A percentile compares a stretch with the other conserved stretches of the same genome.
These are phyloP conservation scores for Phyllotis vaccarum DNA, from an alignment of 2,797 vertebrate species.

Conservation along the genomic window DNA sequence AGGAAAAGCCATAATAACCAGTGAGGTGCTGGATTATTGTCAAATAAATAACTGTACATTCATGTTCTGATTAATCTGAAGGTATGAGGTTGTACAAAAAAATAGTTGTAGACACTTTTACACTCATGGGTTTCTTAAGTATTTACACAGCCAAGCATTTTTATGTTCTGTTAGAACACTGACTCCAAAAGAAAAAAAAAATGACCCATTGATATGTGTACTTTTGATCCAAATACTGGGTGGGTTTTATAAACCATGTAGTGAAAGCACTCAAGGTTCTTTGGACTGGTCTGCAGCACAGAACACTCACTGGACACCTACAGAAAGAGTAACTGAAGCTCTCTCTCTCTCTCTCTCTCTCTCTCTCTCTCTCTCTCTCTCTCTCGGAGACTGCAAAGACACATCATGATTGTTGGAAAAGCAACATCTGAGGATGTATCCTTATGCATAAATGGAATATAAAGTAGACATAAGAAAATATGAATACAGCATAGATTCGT, in stretches of 20 bases:
- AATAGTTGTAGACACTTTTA: not conserved
- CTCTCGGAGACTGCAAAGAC: not conserved
- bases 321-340: not conserved
- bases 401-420: not conserved
- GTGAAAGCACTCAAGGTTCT: too few species aligned
- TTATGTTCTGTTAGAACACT: not conserved
- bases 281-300: not conserved
- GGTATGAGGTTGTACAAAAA: not conserved
- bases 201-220: accelerated
- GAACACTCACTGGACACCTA: accelerated
- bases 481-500: not conserved
- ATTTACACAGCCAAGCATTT: accelerated
- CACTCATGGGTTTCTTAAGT: not conserved
- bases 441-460: too few species aligned
- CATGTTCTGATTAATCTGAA: not conserved
- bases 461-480: not conserved
- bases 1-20: not conserved
- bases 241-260: not conserved
- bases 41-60: not conserved
- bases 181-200: too few species aligned
- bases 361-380: too few species aligned
- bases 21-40: not conserved
- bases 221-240: not conserved
- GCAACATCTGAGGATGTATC: too few species aligned
- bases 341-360: too few species aligned